Base-by-base conservation (phyloP, 1,140 invertebrate genomes). In the Trachymyrmex septentrionalis region DNA sequence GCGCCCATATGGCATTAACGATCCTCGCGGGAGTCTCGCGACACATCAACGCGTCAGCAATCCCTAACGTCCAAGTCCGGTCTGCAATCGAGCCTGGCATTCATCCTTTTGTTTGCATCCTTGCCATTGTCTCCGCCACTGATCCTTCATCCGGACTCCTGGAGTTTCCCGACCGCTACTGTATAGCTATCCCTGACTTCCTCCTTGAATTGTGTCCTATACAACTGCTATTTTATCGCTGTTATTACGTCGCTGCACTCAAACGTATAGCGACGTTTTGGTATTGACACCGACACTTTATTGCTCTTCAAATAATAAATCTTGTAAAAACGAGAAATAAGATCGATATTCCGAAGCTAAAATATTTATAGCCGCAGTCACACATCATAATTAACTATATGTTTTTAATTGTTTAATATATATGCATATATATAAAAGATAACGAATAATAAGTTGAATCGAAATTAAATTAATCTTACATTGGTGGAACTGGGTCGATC, bases 81-180 rank as follows among this genome's bases (percentile, higher is more conserved):
- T 10, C 24, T 30, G 66, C 67, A 75, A 75, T 57, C 66, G 63
- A 50, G 63, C 69, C 69, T 44, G 55, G 88, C 86, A 92, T 94
- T 93, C 89, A 89, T 87, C 90, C 93, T 91, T 92, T 94, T 94
- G 92, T 94, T 91, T 92, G 78, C 64, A 76, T 86, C 85, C 88
- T 89, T 80, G 63, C 91, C 88, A 93, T 94, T 94, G 92, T 93
- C 92, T 91, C 80, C 69, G 57, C 24, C 84, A 78, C 66, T 88
- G 55, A 80, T 76, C 86, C 84, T 57, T 72, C 81, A 77, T 57
- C 24, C 57, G 75, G 69, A 44, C 72, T 88, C 34, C 72, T 21
- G 63, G 67, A 30, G 64, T 44, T 71, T 57, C 57, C 30, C 30
- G 57, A 69, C 21, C 34, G 21, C 81, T 14, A 1, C 21, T 53